Evolutionary conservation across 2,888 invertebrate genomes (phyloP).

Genomic region (Tetragonisca angustula): DNA sequence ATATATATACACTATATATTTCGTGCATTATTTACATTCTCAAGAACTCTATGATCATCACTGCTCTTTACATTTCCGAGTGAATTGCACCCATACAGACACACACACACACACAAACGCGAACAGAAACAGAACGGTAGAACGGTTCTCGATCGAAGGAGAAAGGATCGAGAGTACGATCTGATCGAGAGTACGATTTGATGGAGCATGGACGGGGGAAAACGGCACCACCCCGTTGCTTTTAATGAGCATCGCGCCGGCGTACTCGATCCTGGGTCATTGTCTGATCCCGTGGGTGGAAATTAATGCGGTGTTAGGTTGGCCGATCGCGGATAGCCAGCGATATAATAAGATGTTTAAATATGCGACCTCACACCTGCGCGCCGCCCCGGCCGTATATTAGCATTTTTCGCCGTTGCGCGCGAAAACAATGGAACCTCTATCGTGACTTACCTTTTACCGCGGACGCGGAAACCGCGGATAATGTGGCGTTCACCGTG

Average conservation of each 20-base stretch:
- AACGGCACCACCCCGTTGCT: conserved; percentile 61
- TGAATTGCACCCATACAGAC: too few species aligned
- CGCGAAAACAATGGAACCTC: conserved; percentile 57
- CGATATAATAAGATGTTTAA: conserved; percentile 71
- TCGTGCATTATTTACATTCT: too few species aligned
- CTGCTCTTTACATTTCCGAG: too few species aligned
- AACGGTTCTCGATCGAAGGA: conserved; percentile 39
- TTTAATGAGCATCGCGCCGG: conserved; percentile 67
- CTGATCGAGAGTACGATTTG: conserved; percentile 53
- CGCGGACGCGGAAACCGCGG: conserved; percentile 53
- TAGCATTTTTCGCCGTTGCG: conserved; percentile 51
- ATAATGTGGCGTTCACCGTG: conserved; percentile 8
- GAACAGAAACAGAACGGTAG: not conserved
- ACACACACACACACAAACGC: too few species aligned
- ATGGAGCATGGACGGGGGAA: conserved; percentile 27
- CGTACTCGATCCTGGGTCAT: conserved; percentile 62
- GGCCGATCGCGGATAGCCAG: conserved; percentile 41
- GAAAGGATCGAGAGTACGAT: conserved; percentile 64
- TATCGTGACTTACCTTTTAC: conserved; percentile 64
- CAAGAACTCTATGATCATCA: too few species aligned
- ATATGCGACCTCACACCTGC: conserved; percentile 69
- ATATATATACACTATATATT: too few species aligned
- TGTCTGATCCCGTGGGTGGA: conserved; percentile 68
- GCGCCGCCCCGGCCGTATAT: conserved; percentile 55
- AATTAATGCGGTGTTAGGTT: conserved; percentile 69